Evolutionary conservation across 92 coral and sea anemone species (phyloP), one percentile per base, ranked within the genome.

Genomic region (Micromussa lordhowensis): DNA sequence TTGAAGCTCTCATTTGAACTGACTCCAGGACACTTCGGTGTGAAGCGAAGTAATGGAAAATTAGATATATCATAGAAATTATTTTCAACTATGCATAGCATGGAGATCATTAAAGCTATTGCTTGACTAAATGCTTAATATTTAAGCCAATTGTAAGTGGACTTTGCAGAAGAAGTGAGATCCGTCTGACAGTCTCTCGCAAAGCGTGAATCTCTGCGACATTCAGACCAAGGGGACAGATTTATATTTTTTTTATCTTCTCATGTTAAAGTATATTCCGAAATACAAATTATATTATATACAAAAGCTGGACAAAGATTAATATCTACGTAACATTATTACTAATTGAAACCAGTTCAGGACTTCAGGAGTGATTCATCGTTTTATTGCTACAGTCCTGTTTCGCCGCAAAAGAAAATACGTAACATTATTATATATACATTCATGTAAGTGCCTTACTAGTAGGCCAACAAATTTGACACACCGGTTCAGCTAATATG

Each of bases 1-100:
- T 86, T 78, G 89, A 86, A 49, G 89, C 89, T 44, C 83, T 77
- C 1, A 86, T 86, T 26, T 86, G 26, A 85, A 75, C 17, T 57
- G 81, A 57, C 32, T 73, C 0, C 17, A 66, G 34, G 26, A 66
- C 34, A 28, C 17, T 12, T 66, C 18, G 48, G 30, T 55, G 4
- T 16, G 14, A 30, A 55, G 44, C 69, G 26, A 22, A 61, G 68
- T 22, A 22, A 61, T 24, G 68, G 68, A 61, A 61, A 24, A 61
- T 61, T 66, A 66, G 5, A 66, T 11, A 66, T 24, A 7, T 26
- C 13, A 66, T 30, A 51, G 14, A 78, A 51, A 57, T 22, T 6
- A 31, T n/a, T 6, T 32, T 24, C 5, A 34, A 10, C 19, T 11
- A 59, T 80, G 32, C 30, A 32, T 34, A 22, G 71, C 72, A 22